Base-by-base conservation (phyloP, 2,797 vertebrate species). In the Semotilus atromaculatus region DNA sequence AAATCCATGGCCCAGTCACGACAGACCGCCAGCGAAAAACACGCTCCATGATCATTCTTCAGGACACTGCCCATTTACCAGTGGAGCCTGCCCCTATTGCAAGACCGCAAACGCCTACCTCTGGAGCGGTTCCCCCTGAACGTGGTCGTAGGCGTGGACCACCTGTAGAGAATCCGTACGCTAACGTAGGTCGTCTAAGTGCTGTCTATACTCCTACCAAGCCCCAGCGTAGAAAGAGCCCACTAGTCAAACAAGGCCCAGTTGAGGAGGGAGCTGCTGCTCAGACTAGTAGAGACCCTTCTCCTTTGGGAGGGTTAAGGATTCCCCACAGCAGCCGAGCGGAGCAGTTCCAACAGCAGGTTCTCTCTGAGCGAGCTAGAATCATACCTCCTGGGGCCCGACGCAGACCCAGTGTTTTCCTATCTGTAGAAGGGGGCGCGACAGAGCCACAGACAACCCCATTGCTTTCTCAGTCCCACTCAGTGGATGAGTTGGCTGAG, bases 31-130 rank as follows among this genome's bases (percentile, higher is more conserved):
- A 99, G 94, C 96, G 97, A 85, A 96, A 98, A 62, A 98, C 98
- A 0, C 96, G 98, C 21, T 99, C 98, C 85, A 99, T 99, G 98
- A 99, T 99, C 85, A 99, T 99, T 91, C 94, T 99, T 31, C 98
- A 99, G 91, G 98, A 99, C 90, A 97, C 97, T 0, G 93, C 96
- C 4, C 96, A 96, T 31, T 91, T 96, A 38, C 95, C 95, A 0
- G 89, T 93, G 43, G 94, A 96, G 3, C 95, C 96, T 0, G 90
- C 91, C 0, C 89, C 95, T 48, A 94, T 96, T 85, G 91, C 94
- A 1, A 92, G 95, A 21, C 94, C 95, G 0, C 90, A 88, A 43
- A 93, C 94, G 68, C 95, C 95, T 0, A 93, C 95, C 0, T 94
- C 92, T 5, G 96, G 96, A 85, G 84, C 51, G 3, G 95, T 95